A percentile compares a stretch with the other conserved stretches of the same genome.
phyloP scores from a whole-genome alignment of 2,888 invertebrate species.

The Pasiphila rectangulata region DNA sequence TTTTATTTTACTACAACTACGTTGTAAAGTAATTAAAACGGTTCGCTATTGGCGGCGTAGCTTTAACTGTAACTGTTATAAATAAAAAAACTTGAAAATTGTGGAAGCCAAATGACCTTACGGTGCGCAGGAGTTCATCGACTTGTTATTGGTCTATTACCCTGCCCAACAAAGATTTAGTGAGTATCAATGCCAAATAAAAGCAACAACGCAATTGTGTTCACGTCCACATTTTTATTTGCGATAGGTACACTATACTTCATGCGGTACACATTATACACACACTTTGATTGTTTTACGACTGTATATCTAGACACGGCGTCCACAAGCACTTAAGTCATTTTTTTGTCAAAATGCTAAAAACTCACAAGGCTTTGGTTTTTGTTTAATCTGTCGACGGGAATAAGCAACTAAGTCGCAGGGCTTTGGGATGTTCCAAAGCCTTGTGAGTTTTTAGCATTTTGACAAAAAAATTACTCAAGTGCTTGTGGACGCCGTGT shows the following conservation, averaged over 20 bases:
- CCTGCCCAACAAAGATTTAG: background rate
- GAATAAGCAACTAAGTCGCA: too few relatives aligned
- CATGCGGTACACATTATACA: too few relatives aligned
- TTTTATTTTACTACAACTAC: conserved; percentile 66
- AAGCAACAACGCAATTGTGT: conserved; percentile 1
- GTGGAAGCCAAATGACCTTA: conserved; percentile 66
- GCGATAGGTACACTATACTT: too few relatives aligned
- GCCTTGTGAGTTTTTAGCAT: too few relatives aligned
- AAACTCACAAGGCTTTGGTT: too few relatives aligned
- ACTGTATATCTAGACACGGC: too few relatives aligned
- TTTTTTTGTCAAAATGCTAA: background rate
- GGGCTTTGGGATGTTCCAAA: too few relatives aligned
- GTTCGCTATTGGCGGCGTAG: conserved; percentile 57
- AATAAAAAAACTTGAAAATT: conserved; percentile 48
- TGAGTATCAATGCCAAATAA: conserved; percentile 2
- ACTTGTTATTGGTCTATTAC: conserved; percentile 38
- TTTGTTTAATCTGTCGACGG: too few relatives aligned
- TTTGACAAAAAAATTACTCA: too few relatives aligned
- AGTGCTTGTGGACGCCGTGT: too few relatives aligned
- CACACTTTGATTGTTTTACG: too few relatives aligned
- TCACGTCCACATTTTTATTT: background rate
- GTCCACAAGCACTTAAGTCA: background rate
- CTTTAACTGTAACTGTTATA: conserved; percentile 65
- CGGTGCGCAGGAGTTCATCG: conserved; percentile 50
- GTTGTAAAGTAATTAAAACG: conserved; percentile 78